phyloP scores from a whole-genome alignment of 1,140 invertebrate genomes.

The Ceratosolen solmsi region DNA sequence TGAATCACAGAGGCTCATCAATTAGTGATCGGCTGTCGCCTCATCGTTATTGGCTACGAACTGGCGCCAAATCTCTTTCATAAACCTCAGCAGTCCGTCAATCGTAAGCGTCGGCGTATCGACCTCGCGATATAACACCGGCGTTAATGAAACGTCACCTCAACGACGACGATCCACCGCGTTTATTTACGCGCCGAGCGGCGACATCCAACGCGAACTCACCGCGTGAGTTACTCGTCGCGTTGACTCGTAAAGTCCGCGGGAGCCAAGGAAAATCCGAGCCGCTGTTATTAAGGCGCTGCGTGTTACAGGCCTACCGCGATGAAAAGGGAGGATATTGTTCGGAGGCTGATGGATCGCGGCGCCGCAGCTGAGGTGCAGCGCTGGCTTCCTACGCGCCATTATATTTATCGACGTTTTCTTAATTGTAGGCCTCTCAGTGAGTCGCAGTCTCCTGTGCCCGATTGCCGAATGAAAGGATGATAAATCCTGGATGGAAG shows the following conservation, averaged over 20 bases:
- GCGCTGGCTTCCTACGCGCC: not conserved
- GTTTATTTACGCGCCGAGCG: slow-evolving; percentile 52
- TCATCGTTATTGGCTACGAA: slow-evolving; percentile 29
- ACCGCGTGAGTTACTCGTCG: slow-evolving; percentile 56
- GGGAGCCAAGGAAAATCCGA: slow-evolving; percentile 48
- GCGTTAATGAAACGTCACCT: slow-evolving; percentile 58
- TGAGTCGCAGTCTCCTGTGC: not conserved
- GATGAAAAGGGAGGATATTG: not conserved
- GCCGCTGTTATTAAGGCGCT: slow-evolving; percentile 51
- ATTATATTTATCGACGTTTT: slow-evolving; percentile 8
- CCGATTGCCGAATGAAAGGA: not conserved
- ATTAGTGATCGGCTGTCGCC: slow-evolving; percentile 30
- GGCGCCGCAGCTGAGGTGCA: not conserved
- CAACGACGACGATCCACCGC: slow-evolving; percentile 47
- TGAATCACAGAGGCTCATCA: slow-evolving; percentile 32
- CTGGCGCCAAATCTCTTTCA: slow-evolving; percentile 1
- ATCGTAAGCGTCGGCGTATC: too few relatives aligned
- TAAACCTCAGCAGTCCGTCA: not conserved
- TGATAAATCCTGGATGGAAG: not conserved
- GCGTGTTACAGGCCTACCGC: not conserved
- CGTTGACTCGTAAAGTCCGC: slow-evolving; percentile 49
- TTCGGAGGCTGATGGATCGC: not conserved
- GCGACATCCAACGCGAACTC: slow-evolving; percentile 56
- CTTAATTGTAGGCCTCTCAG: not conserved
- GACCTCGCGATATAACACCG: slow-evolving; percentile 53